Conservation (phyloP, 2,888 invertebrate species). For the Lasioglossum pauxillum region DNA sequence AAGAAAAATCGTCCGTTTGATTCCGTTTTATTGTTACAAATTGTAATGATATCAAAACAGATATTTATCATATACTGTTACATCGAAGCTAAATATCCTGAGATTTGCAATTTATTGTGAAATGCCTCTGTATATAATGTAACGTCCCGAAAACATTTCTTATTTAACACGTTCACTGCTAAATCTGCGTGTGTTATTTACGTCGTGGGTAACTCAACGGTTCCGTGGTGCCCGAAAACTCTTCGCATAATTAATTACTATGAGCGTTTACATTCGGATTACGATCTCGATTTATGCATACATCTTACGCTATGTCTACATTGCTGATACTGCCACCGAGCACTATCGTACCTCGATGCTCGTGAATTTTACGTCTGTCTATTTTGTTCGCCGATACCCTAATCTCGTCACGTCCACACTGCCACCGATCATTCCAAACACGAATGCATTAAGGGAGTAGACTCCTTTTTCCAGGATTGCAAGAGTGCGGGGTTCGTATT, state of each 20-base stretch:
- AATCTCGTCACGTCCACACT: background rate
- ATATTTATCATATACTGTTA: background rate
- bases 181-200: background rate
- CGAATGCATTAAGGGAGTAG: background rate
- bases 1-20: background rate
- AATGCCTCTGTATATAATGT: background rate
- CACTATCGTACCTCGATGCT: background rate
- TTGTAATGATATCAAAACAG: background rate
- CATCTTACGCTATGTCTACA: conserved; percentile 7
- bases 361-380: background rate
- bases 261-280: conserved; percentile 10
- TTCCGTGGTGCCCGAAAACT: background rate
- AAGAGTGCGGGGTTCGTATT: no score
- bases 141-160: background rate
- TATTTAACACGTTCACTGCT: conserved; percentile 1
- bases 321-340: conserved; percentile 8
- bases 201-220: background rate
- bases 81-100: conserved; percentile 1
- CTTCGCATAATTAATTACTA: background rate
- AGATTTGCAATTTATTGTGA: conserved; percentile 1
- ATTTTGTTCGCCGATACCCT: background rate
- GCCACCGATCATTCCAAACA: background rate
- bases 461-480: no score
- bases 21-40: background rate
- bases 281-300: conserved; percentile 6